Base-by-base conservation (phyloP, 2,888 invertebrate species). In the Endomychus coccineus region DNA sequence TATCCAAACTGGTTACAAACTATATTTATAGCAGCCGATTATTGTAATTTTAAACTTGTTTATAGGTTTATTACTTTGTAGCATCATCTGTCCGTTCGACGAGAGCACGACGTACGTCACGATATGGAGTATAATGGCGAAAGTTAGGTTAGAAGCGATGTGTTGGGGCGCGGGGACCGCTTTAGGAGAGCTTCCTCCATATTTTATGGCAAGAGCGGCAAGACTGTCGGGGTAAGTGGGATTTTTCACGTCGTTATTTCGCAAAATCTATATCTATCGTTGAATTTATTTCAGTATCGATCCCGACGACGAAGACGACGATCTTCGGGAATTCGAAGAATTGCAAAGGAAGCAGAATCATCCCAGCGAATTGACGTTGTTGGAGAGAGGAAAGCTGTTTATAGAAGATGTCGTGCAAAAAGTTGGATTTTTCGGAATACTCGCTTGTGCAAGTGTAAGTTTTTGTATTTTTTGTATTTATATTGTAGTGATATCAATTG, bases 121-220 rank as follows among this genome's bases (percentile, higher is more conserved):
- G 14, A 78, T 98, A 52, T 87, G 90, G 78, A 83, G 82, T 51
- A 95, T 97, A 46, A 92, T 97, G 86, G 78, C 85, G 17, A 96
- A 96, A 69, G 86, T 95, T 12, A 79, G 95, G 14, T 71, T 95
- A 45, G 98, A 98, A 69, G 89, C 94, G 7, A 89, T 97, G 76
- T 83, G 97, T 72, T 98, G 98, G 98, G 95, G 91, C 3, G 80
- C 87, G 13, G 91, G 98, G 3, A 99, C 98, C 0, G 98, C 98
- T 1, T 71, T 99, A n/a, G 98, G 98, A 0, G 98, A 99, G 64
- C 68, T 99, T 48, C 98, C 98, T 2, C 98, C 98, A 0, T 99
- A 98, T 73, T 99, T 99, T 68, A 96, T 99, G 95, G 98, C 98
- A n/a, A 73, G 91, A 42, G 95, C 97, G 3, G 87, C 89, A 1